Evolutionary conservation across 2,797 vertebrate species (phyloP), one percentile per base, ranked within the genome.

Genomic region (Rhinichthys osculus): DNA sequence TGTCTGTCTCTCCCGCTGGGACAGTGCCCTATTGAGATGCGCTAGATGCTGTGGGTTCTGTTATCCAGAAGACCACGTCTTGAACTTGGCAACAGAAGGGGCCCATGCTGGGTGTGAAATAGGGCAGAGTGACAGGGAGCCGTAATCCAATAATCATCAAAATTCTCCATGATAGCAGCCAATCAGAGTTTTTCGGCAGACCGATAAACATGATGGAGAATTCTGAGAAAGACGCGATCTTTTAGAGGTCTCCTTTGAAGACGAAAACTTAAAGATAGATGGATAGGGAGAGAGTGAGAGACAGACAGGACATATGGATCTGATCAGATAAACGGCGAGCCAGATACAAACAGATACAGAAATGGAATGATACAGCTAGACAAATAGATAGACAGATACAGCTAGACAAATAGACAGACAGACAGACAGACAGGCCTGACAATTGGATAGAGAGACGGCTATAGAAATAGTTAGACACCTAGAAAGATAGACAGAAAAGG

Each of bases 1-100:
- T 33, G 78, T 78, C 59, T 85, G 78, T 73, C 42, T 66, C 66
- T 62, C 79, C 79, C 2, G 30, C 47, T 81, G 87, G 64, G 83
- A 78, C 23, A 10, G 13, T 27, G 38, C 59, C 59, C 73, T 40
- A 78, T 69, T 79, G 80, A 85, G 74, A 83, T 82, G 73, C 74
- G 73, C 57, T n/a, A 59, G 59, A 66, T 83, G 57, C 27, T 44
- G 77, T 62, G 77, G 57, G 57, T 33, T 67, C 83, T 27, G 44
- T 85, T 72, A 27, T n/a, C 73, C 54, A 10, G 27, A 44, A 38
- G 47, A 80, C 52, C 67, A 57, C 72, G n/a, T 57, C 78, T 78
- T 33, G 4, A 47, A 50, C 54, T 80, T 40, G 4, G 72, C 38
- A 81, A 69, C 52, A 67, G 78, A 69, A 81, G 17, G 21, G 40